Evolutionary conservation across 2,113 vertebrate genomes (phyloP).

Genomic region (Heloderma charlesbogerti): DNA sequence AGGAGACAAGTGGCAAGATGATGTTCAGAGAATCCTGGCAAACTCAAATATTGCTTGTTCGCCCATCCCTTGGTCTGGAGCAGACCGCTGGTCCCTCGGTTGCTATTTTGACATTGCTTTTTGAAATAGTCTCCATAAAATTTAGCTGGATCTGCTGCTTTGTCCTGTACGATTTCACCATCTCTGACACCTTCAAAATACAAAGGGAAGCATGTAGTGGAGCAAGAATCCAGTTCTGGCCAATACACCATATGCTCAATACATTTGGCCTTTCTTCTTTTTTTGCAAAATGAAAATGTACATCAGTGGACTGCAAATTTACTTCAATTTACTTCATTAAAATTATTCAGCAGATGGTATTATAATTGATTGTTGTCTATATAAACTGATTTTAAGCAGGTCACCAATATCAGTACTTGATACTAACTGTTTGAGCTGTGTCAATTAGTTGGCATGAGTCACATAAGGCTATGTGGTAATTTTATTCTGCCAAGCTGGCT

Average conservation of each 20-base stretch:
- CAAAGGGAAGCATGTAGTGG: background rate
- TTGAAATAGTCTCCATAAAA: background rate
- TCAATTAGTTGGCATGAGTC: background rate
- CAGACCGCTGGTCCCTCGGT: no score
- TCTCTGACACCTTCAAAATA: background rate
- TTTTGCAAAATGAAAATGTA: background rate
- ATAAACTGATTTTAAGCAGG: constrained; percentile 33
- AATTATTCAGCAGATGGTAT: constrained; percentile 1
- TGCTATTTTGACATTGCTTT: background rate
- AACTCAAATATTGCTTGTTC: no score
- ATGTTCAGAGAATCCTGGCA: no score
- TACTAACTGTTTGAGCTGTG: constrained; percentile 5
- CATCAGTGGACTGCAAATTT: background rate
- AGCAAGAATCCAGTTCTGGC: background rate
- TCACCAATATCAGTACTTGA: background rate
- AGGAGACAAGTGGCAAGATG: no score
- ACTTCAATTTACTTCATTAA: constrained; percentile 25
- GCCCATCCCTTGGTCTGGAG: no score
- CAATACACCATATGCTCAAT: background rate
- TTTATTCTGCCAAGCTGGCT: constrained; percentile 11
- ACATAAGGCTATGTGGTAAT: constrained; percentile 4
- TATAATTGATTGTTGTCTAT: background rate
- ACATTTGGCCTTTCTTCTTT: background rate
- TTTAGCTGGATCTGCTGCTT: background rate
- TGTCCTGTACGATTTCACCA: background rate